These are phyloP conservation scores for Zaprionus vittiger DNA, from an alignment of 1,140 invertebrate genomes.

Conservation along the genomic window DNA sequence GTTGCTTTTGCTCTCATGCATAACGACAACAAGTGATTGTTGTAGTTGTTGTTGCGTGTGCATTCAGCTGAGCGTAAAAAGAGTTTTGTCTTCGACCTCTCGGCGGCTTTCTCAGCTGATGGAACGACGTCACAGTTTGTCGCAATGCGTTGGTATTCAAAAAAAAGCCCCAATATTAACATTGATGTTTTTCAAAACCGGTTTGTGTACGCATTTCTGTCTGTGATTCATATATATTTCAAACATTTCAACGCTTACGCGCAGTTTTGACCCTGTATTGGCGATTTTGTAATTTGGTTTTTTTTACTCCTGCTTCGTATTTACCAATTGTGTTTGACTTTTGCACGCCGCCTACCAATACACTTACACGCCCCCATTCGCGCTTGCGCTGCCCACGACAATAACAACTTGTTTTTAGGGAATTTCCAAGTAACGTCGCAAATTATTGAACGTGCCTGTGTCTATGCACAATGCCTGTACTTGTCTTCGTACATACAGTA, in stretches of 20 bases:
- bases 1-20: slow-evolving; percentile 43
- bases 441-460: slow-evolving; percentile 28
- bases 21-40: slow-evolving; percentile 41
- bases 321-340: slow-evolving; percentile 28
- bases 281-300: slow-evolving; percentile 75
- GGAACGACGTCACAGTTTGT: slow-evolving; percentile 59
- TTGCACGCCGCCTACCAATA: slow-evolving; percentile 23
- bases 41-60: slow-evolving; percentile 36
- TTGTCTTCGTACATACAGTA: not conserved
- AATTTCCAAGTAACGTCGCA: slow-evolving; percentile 41
- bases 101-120: slow-evolving; percentile 62
- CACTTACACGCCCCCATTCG: slow-evolving; percentile 20
- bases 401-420: slow-evolving; percentile 42
- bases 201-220: slow-evolving; percentile 54
- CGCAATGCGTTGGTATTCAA: slow-evolving; percentile 53
- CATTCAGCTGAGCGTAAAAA: slow-evolving; percentile 62
- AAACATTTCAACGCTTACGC: slow-evolving; percentile 56
- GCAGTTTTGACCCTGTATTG: slow-evolving; percentile 67
- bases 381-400: slow-evolving; percentile 46
- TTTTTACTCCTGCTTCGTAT: slow-evolving; percentile 25
- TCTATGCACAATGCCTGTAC: not conserved
- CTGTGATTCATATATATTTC: slow-evolving; percentile 70
- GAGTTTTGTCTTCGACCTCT: slow-evolving; percentile 24
- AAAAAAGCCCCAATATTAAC: slow-evolving; percentile 67
- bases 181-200: slow-evolving; percentile 38